Percentiles rank a stretch among this genome's conserved stretches.
phyloP scores from a whole-genome alignment of 2,888 invertebrate genomes.

The Hartigia nigra region DNA sequence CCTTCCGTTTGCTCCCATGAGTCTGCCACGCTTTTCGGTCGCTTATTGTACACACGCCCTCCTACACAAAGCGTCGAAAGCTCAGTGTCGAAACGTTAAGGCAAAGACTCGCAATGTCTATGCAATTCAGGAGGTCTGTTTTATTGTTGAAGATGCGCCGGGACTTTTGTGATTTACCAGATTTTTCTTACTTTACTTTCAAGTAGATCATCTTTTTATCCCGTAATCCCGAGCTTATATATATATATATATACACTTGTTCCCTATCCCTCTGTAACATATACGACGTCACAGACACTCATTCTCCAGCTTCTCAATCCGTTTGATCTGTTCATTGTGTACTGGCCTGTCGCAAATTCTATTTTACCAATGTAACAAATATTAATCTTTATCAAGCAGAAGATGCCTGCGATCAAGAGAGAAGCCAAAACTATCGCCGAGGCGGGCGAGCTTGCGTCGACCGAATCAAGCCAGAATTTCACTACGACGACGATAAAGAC shows the following conservation, averaged over 20 bases:
- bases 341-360: neutral
- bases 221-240: neutral
- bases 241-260: neutral
- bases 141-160: neutral
- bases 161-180: neutral
- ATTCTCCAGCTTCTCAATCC: neutral
- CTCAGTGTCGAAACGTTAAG: neutral
- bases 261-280: neutral
- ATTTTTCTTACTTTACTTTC: no score
- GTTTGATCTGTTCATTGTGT: neutral
- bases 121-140: neutral
- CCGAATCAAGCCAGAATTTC: neutral
- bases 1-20: slow-evolving; percentile 14
- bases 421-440: slow-evolving; percentile 24
- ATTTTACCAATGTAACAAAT: neutral
- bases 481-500: neutral
- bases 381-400: slow-evolving; percentile 32
- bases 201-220: neutral
- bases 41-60: slow-evolving; percentile 38
- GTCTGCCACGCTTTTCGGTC: slow-evolving; percentile 19
- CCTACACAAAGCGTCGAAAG: slow-evolving; percentile 36
- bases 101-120: neutral
- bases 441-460: slow-evolving; percentile 11
- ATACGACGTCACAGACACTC: neutral
- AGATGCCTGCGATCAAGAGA: slow-evolving; percentile 54